A percentile compares a stretch with the other conserved stretches of the same genome.
Evolutionary conservation across 2,888 invertebrate species (phyloP).

Genomic region (Cyrtodaria siliqua): DNA sequence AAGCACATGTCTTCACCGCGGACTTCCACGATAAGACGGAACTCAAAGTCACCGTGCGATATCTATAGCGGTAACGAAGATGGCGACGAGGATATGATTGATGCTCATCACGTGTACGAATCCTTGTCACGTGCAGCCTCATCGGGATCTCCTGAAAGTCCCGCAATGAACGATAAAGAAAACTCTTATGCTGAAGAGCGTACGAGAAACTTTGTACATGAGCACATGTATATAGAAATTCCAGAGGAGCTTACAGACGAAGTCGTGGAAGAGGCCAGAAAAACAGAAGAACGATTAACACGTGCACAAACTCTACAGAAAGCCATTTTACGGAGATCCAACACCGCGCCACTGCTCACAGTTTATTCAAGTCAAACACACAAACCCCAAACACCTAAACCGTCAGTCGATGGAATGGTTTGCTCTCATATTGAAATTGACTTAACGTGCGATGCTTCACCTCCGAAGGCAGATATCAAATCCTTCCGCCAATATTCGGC

Average conservation of each 20-base stretch:
- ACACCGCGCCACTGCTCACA: conserved; percentile 31
- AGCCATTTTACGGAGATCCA: conserved; percentile 44
- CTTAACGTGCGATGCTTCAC: conserved; percentile 34
- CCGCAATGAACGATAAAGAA: conserved; percentile 5
- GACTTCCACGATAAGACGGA: neutral
- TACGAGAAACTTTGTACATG: conserved; percentile 44
- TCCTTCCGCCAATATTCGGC: conserved; percentile 35
- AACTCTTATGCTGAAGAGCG: conserved; percentile 11
- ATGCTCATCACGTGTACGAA: conserved; percentile 56
- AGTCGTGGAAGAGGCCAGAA: neutral
- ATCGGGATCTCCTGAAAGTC: conserved; percentile 10
- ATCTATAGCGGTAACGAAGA: conserved; percentile 28
- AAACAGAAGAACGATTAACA: conserved; percentile 25
- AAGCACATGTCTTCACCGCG: neutral
- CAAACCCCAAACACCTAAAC: conserved; percentile 34
- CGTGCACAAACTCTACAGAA: conserved; percentile 40
- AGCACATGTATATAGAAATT: conserved; percentile 53
- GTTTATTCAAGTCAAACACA: conserved; percentile 28
- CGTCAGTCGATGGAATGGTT: conserved; percentile 49
- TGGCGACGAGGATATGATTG: conserved; percentile 60
- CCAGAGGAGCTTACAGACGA: neutral
- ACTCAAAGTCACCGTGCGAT: conserved; percentile 9
- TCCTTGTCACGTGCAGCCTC: conserved; percentile 55
- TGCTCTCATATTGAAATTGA: conserved; percentile 70
- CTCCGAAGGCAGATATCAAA: conserved; percentile 55